These are phyloP conservation scores for Mormyrus proboscirostris DNA, from an alignment of 2,797 vertebrate genomes.

Conservation along the genomic window DNA sequence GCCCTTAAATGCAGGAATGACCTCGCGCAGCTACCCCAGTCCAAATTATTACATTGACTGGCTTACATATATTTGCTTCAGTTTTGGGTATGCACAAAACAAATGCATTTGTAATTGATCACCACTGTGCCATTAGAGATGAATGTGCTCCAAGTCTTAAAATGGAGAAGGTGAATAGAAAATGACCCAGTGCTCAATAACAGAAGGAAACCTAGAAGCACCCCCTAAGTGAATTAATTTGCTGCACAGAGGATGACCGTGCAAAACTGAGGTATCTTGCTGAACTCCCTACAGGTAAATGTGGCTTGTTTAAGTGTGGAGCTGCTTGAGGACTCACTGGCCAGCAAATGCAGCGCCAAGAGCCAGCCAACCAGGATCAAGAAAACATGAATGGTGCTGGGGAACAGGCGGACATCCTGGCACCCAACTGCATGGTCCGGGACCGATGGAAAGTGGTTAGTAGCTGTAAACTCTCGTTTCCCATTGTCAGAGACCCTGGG, in stretches of 20 bases:
- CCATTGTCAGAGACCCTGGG: background rate
- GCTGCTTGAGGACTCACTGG: conserved; percentile 82
- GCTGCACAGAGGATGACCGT: background rate
- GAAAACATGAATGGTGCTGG: conserved; percentile 96
- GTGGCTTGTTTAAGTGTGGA: conserved; percentile 84
- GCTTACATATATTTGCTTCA: background rate
- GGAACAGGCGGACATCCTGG: conserved; percentile 94
- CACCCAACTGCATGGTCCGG: conserved; percentile 95
- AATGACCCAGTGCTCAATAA: background rate
- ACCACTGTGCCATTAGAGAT: background rate
- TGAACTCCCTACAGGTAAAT: conserved; percentile 77
- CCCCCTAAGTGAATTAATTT: background rate
- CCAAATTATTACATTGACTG: background rate
- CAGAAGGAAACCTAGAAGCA: background rate
- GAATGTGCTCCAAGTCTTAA: background rate
- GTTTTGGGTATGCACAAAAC: background rate
- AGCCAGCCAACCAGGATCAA: conserved; percentile 87
- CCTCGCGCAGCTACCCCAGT: background rate
- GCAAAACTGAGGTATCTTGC: background rate
- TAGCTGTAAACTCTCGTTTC: conserved; percentile 25
- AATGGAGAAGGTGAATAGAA: conserved; percentile 1
- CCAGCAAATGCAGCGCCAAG: conserved; percentile 97
- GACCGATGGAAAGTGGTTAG: conserved; percentile 99
- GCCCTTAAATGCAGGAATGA: background rate
- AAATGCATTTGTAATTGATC: background rate